Evolutionary conservation across 2,113 vertebrate species (phyloP), one percentile per base, ranked within the genome.

Genomic region (Oreochromis niloticus): DNA sequence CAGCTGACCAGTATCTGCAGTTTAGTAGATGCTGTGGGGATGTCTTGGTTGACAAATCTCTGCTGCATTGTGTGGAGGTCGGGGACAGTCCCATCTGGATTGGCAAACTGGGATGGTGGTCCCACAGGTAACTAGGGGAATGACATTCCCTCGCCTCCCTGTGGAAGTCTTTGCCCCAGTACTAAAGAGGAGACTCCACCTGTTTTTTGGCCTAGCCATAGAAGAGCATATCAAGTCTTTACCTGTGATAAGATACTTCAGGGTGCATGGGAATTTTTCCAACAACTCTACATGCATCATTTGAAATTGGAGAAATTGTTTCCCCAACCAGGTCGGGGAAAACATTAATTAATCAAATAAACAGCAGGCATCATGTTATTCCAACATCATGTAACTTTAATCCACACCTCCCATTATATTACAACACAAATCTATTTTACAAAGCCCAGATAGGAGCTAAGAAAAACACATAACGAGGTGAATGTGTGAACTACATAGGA

Each of bases 401-500:
- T 96, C 73, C 91, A 94, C 94, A 95, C 95, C 85, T 93, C 86
- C 87, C 85, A 59, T 94, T 85, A 90, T 94, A 96, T 94, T 95
- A 94, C 94, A 95, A 96, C 95, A 95, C 91, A 89, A 81, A 22
- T 85, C 95, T 97, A 97, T 96, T 90, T 94, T 96, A 96, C 92
- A 96, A 50, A 87, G 83, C 85, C 93, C 55, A 87, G 84, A 89
- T 86, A 92, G 79, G 85, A 87, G 89, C 94, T 95, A 94, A 91
- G 83, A 93, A 93, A 95, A 94, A 89, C 81, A 91, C 87, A 19
- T 66, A 66, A 89, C 59, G 59, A 90, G 87, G 82, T 84, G 54
- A 91, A 84, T 73, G 80, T 41, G 79, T 85, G 85, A 89, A 82
- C 46, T 63, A 66, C 54, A 85, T 56, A 80, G 68, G 48, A 83